phyloP scores from a whole-genome alignment of 2,888 invertebrate species.

The Arrhopalites spinosus region DNA sequence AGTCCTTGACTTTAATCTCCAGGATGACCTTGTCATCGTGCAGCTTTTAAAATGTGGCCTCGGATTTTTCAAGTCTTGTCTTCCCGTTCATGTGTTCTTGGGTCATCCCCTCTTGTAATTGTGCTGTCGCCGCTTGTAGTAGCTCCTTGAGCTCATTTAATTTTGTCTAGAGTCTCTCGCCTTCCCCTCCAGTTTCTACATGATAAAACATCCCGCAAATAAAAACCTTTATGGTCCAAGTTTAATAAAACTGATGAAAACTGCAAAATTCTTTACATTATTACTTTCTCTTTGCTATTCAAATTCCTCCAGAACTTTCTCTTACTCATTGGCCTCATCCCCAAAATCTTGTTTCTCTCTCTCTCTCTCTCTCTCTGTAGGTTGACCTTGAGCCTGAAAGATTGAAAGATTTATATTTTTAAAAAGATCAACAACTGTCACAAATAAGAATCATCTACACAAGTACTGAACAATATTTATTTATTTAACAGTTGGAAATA shows the following conservation, averaged over 20 bases:
- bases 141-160: constrained; percentile 69
- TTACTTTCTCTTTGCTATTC: constrained; percentile 33
- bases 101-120: constrained; percentile 72
- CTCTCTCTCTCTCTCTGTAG: too few species aligned
- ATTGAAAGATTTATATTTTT: too few species aligned
- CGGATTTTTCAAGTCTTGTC: constrained; percentile 59
- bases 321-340: constrained; percentile 59
- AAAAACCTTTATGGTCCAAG: too few species aligned
- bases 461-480: too few species aligned
- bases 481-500: too few species aligned
- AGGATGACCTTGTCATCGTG: constrained; percentile 66
- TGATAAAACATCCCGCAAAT: background rate
- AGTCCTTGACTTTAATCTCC: constrained; percentile 68
- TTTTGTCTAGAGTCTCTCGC: constrained; percentile 71
- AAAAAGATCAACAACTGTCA: too few species aligned
- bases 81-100: constrained; percentile 66
- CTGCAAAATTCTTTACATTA: background rate
- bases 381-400: too few species aligned
- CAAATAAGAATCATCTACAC: too few species aligned
- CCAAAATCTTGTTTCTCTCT: constrained; percentile 63
- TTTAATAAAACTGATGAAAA: background rate
- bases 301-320: constrained; percentile 57
- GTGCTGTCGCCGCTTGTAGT: constrained; percentile 71
- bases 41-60: constrained; percentile 61
- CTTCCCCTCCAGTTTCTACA: constrained; percentile 68